Percentiles rank a stretch among this genome's conserved stretches.
These are phyloP conservation scores for Drosophila heteroneura DNA, from an alignment of 2,888 invertebrate species.

Conservation along the genomic window DNA sequence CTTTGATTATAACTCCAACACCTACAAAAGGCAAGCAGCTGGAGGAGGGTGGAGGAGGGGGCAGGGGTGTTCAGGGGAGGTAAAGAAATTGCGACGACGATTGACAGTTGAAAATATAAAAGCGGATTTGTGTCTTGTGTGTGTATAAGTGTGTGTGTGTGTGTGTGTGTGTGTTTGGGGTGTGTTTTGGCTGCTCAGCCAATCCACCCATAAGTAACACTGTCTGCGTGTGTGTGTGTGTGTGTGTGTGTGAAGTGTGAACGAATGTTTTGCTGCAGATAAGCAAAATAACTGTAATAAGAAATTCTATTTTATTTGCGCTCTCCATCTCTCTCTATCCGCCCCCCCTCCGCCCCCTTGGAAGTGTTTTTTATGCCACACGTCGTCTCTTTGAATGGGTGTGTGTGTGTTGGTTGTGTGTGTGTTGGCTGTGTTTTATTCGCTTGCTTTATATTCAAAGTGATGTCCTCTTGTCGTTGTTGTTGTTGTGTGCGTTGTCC, in stretches of 20 bases:
- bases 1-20: conserved; percentile 81
- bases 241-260: conserved; percentile 65
- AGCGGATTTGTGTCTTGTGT: conserved; percentile 78
- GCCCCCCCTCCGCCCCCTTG: background rate
- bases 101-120: conserved; percentile 83
- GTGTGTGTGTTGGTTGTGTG: conserved; percentile 1
- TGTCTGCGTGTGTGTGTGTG: conserved; percentile 34
- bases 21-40: conserved; percentile 49
- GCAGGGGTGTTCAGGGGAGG: background rate
- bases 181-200: conserved; percentile 22
- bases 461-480: conserved; percentile 64
- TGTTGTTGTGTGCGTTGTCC: conserved; percentile 64
- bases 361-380: conserved; percentile 78
- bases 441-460: conserved; percentile 81
- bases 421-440: conserved; percentile 68
- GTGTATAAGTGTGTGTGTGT: conserved; percentile 13
- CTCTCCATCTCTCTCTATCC: conserved; percentile 10
- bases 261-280: conserved; percentile 82
- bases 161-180: background rate
- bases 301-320: conserved; percentile 79
- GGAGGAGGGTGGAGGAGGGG: conserved; percentile 6
- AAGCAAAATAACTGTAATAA: conserved; percentile 81
- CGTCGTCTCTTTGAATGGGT: conserved; percentile 39
- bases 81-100: conserved; percentile 69
- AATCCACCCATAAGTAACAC: conserved; percentile 16